Evolutionary conservation across 1,140 invertebrate species (phyloP).

Genomic region (Cotesia glomerata): DNA sequence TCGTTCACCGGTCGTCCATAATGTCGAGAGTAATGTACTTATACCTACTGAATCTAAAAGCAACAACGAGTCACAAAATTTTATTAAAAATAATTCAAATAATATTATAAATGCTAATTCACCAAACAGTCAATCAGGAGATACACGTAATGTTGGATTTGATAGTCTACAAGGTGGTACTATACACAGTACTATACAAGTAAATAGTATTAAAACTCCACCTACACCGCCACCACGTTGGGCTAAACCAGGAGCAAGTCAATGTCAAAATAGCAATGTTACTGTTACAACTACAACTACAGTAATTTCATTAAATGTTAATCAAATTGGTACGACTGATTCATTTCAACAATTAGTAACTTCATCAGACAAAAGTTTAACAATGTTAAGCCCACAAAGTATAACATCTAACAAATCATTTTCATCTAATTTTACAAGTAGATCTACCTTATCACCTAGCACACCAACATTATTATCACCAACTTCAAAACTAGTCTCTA

Average conservation of each 20-base stretch:
- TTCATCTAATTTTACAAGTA: slow-evolving; percentile 48
- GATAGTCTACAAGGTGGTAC: slow-evolving; percentile 38
- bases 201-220: slow-evolving; percentile 65
- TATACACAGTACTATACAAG: background rate
- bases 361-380: slow-evolving; percentile 22
- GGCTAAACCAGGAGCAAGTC: slow-evolving; percentile 65
- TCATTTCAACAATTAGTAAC: slow-evolving; percentile 41
- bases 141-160: slow-evolving; percentile 37
- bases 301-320: slow-evolving; percentile 77
- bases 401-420: slow-evolving; percentile 54
- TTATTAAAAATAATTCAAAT: slow-evolving; percentile 55
- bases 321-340: slow-evolving; percentile 51
- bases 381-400: slow-evolving; percentile 53
- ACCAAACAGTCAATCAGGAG: slow-evolving; percentile 41
- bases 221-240: slow-evolving; percentile 69
- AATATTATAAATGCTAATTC: slow-evolving; percentile 46
- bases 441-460: slow-evolving; percentile 47
- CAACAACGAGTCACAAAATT: slow-evolving; percentile 43
- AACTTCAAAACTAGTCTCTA: slow-evolving; percentile 47
- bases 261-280: slow-evolving; percentile 80
- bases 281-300: slow-evolving; percentile 52
- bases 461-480: slow-evolving; percentile 48
- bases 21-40: slow-evolving; percentile 65
- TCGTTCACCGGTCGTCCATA: slow-evolving; percentile 56
- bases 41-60: slow-evolving; percentile 57